Conservation (phyloP, 2,888 invertebrate species). For the Axea sp. region DNA sequence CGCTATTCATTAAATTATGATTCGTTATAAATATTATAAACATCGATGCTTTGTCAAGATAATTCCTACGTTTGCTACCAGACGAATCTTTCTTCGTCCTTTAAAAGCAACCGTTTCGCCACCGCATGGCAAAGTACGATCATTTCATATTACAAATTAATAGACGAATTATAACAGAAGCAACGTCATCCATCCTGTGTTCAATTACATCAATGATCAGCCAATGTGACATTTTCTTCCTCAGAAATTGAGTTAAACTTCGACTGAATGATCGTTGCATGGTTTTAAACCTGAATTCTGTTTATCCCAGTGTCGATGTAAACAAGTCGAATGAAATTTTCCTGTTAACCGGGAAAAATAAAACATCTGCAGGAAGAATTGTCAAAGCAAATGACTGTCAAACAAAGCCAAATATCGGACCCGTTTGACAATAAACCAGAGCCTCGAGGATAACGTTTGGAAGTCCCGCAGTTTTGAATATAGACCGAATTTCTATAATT, state of each 20-base stretch:
- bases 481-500: conserved; percentile 21
- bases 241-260: too few species aligned
- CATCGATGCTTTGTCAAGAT: conserved; percentile 19
- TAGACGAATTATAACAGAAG: too few species aligned
- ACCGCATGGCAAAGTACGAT: too few species aligned
- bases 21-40: conserved; percentile 30
- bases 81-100: too few species aligned
- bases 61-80: conserved; percentile 1
- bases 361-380: not conserved
- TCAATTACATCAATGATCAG: too few species aligned
- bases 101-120: too few species aligned
- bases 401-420: conserved; percentile 17
- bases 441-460: not conserved
- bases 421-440: conserved; percentile 6
- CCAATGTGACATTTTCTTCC: too few species aligned
- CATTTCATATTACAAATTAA: too few species aligned
- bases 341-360: conserved; percentile 1
- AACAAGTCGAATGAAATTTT: conserved; percentile 10
- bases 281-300: too few species aligned
- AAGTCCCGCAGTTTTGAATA: conserved; percentile 8
- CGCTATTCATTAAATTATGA: conserved; percentile 46
- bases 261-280: too few species aligned
- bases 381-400: conserved; percentile 24
- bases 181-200: too few species aligned
- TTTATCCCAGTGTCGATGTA: too few species aligned